These are phyloP conservation scores for Pterocles orientalis DNA, from an alignment of 2,113 vertebrate species.

Conservation along the genomic window DNA sequence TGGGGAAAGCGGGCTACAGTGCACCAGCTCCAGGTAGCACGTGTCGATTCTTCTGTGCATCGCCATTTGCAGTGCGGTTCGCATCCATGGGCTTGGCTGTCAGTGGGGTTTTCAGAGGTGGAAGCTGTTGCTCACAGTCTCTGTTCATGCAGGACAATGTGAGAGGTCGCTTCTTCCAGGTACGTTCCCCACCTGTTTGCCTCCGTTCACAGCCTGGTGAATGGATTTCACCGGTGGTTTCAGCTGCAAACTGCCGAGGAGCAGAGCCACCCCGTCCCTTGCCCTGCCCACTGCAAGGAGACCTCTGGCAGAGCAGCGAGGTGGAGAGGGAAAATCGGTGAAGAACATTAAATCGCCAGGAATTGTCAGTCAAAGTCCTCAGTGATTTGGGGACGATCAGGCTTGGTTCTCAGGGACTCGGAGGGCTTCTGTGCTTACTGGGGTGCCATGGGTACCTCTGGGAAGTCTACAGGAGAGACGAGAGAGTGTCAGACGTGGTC, in stretches of 20 bases:
- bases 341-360: not conserved
- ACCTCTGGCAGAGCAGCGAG: not conserved
- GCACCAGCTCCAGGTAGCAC: not conserved
- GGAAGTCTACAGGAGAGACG: not conserved
- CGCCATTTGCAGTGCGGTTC: not conserved
- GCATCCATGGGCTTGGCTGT: not conserved
- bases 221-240: not conserved
- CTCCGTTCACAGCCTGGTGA: not conserved
- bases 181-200: not conserved
- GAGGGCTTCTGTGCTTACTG: not conserved
- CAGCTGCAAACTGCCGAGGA: not conserved
- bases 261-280: not conserved
- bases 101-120: not conserved
- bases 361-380: not conserved
- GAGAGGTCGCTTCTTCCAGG: not conserved
- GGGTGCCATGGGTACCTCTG: not conserved
- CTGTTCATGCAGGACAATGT: not conserved
- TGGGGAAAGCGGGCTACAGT: not conserved
- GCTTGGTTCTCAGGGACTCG: not conserved
- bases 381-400: not conserved
- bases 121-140: not conserved
- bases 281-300: not conserved
- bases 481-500: not conserved
- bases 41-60: not conserved
- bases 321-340: not conserved